Percentiles rank a stretch among this genome's conserved stretches.
Evolutionary conservation across 2,888 invertebrate genomes (phyloP).

Genomic region (Dinocampus coccinellae): DNA sequence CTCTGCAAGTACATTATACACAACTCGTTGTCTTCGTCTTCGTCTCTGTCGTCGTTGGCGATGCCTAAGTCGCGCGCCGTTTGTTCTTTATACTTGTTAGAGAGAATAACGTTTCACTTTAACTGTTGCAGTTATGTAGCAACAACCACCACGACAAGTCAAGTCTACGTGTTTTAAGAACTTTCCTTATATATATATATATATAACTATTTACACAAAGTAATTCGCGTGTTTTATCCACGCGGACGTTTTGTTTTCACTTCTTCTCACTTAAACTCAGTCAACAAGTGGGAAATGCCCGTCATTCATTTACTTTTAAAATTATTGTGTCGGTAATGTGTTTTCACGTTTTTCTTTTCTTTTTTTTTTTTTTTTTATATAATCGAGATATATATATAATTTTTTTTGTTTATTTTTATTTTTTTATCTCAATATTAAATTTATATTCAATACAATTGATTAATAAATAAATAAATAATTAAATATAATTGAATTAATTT

Average conservation of each 20-base stretch:
- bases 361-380: no score
- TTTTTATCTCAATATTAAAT: no score
- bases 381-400: no score
- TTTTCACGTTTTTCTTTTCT: no score
- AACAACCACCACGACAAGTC: not conserved
- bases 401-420: no score
- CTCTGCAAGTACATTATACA: no score
- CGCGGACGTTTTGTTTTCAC: not conserved
- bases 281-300: not conserved
- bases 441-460: no score
- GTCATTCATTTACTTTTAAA: no score
- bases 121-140: not conserved
- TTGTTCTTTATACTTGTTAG: not conserved
- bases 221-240: not conserved
- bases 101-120: slow-evolving; percentile 9
- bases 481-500: no score
- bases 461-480: no score
- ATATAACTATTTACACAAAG: not conserved
- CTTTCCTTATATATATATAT: not conserved
- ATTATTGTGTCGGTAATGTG: no score
- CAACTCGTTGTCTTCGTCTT: no score
- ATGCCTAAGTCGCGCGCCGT: not conserved
- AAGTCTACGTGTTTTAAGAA: not conserved
- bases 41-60: not conserved
- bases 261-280: not conserved